Percentiles rank a stretch among this genome's conserved stretches.
Conservation (phyloP, 2,797 vertebrate genomes). For the Ataeniobius toweri region DNA sequence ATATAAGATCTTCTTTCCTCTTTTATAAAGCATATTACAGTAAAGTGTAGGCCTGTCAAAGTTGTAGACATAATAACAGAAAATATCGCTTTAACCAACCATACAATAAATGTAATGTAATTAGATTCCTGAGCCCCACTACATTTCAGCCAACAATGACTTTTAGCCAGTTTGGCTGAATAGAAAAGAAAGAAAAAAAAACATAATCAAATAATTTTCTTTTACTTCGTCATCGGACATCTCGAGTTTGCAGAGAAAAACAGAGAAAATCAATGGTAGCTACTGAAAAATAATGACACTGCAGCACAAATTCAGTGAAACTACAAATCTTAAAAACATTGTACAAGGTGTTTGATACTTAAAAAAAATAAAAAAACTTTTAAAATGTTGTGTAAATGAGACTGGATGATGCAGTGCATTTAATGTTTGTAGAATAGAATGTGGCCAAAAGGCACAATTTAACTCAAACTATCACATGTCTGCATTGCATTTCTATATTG, state of each 20-base stretch:
- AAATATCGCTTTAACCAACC: background rate
- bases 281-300: background rate
- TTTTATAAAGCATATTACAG: no score
- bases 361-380: no score
- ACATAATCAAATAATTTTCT: background rate
- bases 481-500: no score
- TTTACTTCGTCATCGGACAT: background rate
- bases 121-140: background rate
- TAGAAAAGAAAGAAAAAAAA: background rate
- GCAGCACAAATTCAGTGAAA: background rate
- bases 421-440: background rate
- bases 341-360: no score
- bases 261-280: background rate
- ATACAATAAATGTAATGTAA: background rate
- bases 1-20: background rate
- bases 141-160: background rate
- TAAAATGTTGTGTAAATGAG: background rate
- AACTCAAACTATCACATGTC: no score
- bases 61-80: background rate
- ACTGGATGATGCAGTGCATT: background rate
- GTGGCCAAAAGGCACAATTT: background rate
- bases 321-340: no score
- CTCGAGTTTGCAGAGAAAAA: background rate
- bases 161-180: background rate
- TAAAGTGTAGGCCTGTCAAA: background rate